phyloP scores from a whole-genome alignment of 2,797 vertebrate species.

The Crypturellus tataupa region DNA sequence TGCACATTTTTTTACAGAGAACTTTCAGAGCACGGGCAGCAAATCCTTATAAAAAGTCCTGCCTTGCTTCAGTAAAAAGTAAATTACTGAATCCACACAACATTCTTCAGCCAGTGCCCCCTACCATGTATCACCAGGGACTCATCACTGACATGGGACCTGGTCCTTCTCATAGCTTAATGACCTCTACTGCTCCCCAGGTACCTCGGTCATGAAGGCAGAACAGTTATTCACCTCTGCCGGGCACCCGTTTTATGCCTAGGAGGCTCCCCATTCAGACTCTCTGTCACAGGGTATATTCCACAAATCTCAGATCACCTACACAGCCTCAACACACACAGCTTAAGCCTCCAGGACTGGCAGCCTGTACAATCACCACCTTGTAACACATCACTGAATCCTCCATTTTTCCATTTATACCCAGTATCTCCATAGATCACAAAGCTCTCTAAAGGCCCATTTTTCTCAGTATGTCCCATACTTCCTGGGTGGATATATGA shows the following conservation, averaged over 20 bases:
- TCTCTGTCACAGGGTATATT: background rate
- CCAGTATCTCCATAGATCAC: background rate
- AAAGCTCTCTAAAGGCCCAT: background rate
- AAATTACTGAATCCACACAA: background rate
- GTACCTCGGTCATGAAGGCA: background rate
- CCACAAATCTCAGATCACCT: background rate
- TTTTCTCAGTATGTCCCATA: background rate
- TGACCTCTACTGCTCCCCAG: background rate
- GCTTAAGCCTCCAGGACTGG: background rate
- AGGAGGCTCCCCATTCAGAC: accelerated
- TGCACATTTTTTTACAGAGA: background rate
- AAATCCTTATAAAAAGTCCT: background rate
- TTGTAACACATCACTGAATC: background rate
- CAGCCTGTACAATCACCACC: background rate
- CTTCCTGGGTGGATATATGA: background rate
- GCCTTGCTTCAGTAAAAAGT: background rate
- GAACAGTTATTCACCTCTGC: background rate
- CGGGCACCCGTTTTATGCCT: accelerated
- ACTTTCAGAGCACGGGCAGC: background rate
- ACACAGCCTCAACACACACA: background rate
- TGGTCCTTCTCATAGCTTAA: background rate
- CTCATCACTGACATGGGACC: background rate
- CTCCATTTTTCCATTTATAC: background rate
- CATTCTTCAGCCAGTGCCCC: background rate
- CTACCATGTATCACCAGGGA: accelerated